Evolutionary conservation across 2,113 vertebrate genomes (phyloP), one percentile per base, ranked within the genome.

Genomic region (Misgurnus anguillicaudatus): DNA sequence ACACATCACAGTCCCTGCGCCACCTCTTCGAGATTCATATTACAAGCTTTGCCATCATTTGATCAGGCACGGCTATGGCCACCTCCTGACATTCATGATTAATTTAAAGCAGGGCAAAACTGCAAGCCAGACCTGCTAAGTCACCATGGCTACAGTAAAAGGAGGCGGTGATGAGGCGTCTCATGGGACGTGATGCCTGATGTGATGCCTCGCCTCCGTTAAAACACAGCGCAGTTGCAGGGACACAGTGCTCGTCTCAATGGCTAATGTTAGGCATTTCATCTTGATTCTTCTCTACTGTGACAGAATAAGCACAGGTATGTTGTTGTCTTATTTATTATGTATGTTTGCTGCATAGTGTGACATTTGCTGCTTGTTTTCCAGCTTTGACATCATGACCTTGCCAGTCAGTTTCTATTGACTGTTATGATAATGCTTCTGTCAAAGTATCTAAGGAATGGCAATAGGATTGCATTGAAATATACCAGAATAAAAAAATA

Each of bases 291-390:
- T 89, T 17, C 9, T 85, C 64, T 84, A 42, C 85, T 90, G 87
- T 83, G 83, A 86, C 70, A 72, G 72, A 80, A 79, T 82, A 80
- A 63, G 85, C 57, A 78, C 91, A 88, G 89, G 92, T 93, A 90
- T 87, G 86, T 57, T n/a, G 53, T 57, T 84, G 1, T 2, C 8
- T 7, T 7, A 75, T 77, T 79, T 19, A 0, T 48, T 69, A 80
- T 70, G 2, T 64, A 75, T 66, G 38, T 81, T 9, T 62, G 8
- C 63, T 68, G 39, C 5, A 16, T 80, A 55, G 71, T 16, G 67
- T 64, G 38, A 65, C 57, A 21, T 61, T 31, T 21, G 41, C 8
- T 38, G 9, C 21, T 75, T 75, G 10, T 19, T 69, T 6, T 51
- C 7, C 21, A 42, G 53, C 47, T 57, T 9, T 62, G 53, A 51